A percentile compares a stretch with the other conserved stretches of the same genome.
Evolutionary conservation across 2,113 vertebrate genomes (phyloP).

Genomic region (Cnemophilus loriae): DNA sequence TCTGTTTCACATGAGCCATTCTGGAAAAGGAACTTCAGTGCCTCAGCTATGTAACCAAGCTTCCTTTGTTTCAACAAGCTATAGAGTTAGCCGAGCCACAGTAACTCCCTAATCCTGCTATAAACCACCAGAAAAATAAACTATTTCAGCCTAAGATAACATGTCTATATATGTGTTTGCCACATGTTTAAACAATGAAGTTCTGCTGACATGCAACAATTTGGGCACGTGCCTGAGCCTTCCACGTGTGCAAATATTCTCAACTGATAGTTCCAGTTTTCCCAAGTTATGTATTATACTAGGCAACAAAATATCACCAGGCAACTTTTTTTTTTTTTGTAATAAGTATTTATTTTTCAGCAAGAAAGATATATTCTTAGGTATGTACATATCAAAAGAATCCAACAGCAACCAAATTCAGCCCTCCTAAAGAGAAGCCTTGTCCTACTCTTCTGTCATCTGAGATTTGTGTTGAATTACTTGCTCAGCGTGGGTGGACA

Average conservation of each 20-base stretch:
- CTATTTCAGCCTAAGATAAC: neutral
- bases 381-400: neutral
- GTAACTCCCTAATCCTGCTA: neutral
- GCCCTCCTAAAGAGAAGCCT: neutral
- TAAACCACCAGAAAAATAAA: neutral
- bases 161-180: neutral
- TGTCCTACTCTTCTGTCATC: neutral
- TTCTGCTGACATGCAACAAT: neutral
- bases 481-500: neutral
- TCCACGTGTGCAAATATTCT: accelerated
- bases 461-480: neutral
- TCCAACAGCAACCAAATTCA: neutral
- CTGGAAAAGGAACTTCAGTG: neutral
- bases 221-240: neutral
- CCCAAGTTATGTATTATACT: neutral
- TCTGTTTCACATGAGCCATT: neutral
- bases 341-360: neutral
- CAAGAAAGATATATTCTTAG: neutral
- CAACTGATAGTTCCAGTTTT: neutral
- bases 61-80: neutral
- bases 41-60: neutral
- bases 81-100: neutral
- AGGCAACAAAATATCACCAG: neutral
- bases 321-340: neutral
- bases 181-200: neutral